Conservation (phyloP, 2,888 invertebrate species). For the Diplazon laetatorius region DNA sequence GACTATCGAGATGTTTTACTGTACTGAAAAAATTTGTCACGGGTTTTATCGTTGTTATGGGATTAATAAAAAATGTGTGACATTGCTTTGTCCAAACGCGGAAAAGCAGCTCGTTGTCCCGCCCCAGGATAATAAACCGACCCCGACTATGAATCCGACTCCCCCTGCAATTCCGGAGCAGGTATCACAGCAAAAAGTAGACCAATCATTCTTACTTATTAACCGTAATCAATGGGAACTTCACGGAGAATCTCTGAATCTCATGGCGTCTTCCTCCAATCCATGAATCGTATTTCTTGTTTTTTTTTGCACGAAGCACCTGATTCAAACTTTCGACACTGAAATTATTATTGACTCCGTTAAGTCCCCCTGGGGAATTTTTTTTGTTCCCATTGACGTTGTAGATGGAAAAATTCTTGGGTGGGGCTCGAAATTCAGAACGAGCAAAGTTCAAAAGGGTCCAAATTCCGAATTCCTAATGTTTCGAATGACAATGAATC, state of each 20-base stretch:
- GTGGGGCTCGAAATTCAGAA: no score
- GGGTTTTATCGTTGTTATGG: background rate
- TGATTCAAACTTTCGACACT: no score
- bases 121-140: constrained; percentile 82
- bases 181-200: constrained; percentile 76
- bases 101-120: constrained; percentile 80
- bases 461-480: no score
- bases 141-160: constrained; percentile 82
- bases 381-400: background rate
- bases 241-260: constrained; percentile 14
- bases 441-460: no score
- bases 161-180: constrained; percentile 83
- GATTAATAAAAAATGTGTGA: constrained; percentile 35
- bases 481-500: no score
- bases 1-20: no score
- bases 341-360: background rate
- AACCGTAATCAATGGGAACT: background rate
- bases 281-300: no score
- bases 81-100: constrained; percentile 52
- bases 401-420: no score
- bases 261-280: no score
- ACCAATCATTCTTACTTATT: constrained; percentile 50
- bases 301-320: no score
- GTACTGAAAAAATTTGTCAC: constrained; percentile 17
- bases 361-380: background rate